Base-by-base conservation (phyloP, 92 coral and sea anemone species). In the Ricordea florida region DNA sequence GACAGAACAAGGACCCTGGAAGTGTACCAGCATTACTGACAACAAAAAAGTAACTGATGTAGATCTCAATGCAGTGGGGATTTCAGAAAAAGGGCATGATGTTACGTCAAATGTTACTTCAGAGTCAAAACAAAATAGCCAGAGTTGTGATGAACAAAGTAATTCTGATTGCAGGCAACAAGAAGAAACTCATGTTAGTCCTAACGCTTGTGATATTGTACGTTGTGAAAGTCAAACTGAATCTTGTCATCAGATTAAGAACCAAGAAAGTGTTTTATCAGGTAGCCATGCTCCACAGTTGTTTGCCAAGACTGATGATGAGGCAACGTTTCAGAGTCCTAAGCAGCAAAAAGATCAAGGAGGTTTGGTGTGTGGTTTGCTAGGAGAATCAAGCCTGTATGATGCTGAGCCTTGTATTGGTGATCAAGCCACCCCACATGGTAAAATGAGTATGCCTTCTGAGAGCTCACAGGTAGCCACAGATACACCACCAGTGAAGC, bases 371-470 rank as follows among this genome's bases (percentile, higher is more conserved):
- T 2, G 4, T 26, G 37, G 5, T 10, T 25, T 14, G 11, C 27
- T 37, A 40, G 30, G 1, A 10, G 28, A 10, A 16, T 53, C 52
- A 3, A 68, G 67, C 30, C 34, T 55, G 17, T 29, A 45, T 14
- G 14, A 40, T 37, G 65, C 23, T 42, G 96, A 87, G 47, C 96
- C 92, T 3, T 53, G 72, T 22, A 36, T 82, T 18, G 96, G 84
- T 22, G 82, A 80, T 53, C 78, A 81, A 52, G 96, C 90, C 20
- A 90, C 92, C 9, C 96, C 96, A 5, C 70, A 73, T 62, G 92
- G 96, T 14, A 90, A 90, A 75, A 81, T 84, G 50, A 49, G 51
- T 7, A 38, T 45, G 11, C 92, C 96, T 17, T 5, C 60, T 15
- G 81, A 76, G 49, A 51, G 56, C 17, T 87, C 90, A 25, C 66